Evolutionary conservation across 1,140 invertebrate genomes (phyloP), one percentile per base, ranked within the genome.

Genomic region (Doryteuthis pealeii): DNA sequence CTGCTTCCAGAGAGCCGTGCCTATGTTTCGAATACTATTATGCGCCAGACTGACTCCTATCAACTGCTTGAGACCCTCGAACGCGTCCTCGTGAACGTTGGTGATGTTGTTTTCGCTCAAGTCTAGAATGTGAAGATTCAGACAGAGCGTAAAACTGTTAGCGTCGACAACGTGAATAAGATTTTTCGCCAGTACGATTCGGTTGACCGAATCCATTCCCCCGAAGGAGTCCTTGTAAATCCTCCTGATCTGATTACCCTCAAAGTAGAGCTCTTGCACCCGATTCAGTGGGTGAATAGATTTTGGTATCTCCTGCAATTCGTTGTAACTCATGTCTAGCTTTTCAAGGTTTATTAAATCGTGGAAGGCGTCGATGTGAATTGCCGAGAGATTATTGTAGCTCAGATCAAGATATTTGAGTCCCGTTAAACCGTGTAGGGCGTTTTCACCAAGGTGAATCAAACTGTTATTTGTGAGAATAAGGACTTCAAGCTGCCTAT

Each of bases 91-190:
- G n/a, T 76, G 62, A 18, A 78, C 66, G 1, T 22, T 15, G 15
- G 69, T 32, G 32, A 81, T 70, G 35, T 78, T 66, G 70, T 82
- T 82, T n/a, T 74, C 32, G n/a, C 76, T 74, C 28, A 81, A 31
- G 69, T 77, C 66, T n/a, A 81, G 28, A 15, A 54, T 65, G 43
- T 72, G 73, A 1, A 81, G 26, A 33, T 74, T 74, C 18, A 62
- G 28, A 26, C 78, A 74, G 22, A 74, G 75, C 35, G 68, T 31
- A 45, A 81, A 76, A 15, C 45, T 54, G 35, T 54, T 54, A 1
- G 70, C 28, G 22, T 74, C 31, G 4, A 80, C 12, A 1, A 18
- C 35, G 26, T 66, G 45, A 30, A 80, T 72, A 10, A 54, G 15
- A 70, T 80, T 80, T 33, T 69, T 49, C 14, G 72, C 62, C 22